Conservation (phyloP, 2,797 vertebrate species). For the Sphenodon punctatus region DNA sequence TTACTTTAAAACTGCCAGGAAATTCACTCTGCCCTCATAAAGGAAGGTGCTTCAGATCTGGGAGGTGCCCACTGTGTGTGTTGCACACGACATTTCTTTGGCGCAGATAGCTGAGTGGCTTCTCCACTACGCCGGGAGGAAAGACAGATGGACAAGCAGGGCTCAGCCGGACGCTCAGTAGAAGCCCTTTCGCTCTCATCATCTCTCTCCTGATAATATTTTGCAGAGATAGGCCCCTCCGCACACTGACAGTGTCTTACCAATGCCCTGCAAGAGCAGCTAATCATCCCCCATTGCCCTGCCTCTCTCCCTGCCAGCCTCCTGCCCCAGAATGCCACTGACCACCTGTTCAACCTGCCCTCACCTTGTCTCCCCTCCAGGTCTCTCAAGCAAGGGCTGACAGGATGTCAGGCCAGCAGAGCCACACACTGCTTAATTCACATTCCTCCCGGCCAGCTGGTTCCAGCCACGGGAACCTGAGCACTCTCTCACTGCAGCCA, state of each 20-base stretch:
- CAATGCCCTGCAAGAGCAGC: not conserved
- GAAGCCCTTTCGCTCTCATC: not conserved
- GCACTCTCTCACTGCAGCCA: accelerated
- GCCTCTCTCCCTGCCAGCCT: not conserved
- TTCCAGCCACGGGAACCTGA: accelerated
- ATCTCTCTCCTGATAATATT: not conserved
- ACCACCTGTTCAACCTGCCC: not conserved
- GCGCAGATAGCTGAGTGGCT: no score
- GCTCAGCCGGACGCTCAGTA: no score
- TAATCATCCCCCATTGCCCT: not conserved
- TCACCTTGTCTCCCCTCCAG: not conserved
- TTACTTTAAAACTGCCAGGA: no score
- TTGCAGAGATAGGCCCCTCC: not conserved
- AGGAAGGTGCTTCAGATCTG: no score
- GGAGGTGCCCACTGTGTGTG: no score
- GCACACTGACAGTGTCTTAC: not conserved
- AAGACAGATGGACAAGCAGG: not conserved
- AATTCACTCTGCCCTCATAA: no score
- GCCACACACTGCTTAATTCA: no score
- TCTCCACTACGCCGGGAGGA: not conserved
- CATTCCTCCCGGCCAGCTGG: accelerated
- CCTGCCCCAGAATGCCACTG: not conserved
- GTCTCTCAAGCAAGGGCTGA: not conserved
- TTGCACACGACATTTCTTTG: no score
- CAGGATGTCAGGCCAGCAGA: not conserved